phyloP scores from a whole-genome alignment of 2,797 vertebrate genomes.

The Pipistrellus pygmaeus region DNA sequence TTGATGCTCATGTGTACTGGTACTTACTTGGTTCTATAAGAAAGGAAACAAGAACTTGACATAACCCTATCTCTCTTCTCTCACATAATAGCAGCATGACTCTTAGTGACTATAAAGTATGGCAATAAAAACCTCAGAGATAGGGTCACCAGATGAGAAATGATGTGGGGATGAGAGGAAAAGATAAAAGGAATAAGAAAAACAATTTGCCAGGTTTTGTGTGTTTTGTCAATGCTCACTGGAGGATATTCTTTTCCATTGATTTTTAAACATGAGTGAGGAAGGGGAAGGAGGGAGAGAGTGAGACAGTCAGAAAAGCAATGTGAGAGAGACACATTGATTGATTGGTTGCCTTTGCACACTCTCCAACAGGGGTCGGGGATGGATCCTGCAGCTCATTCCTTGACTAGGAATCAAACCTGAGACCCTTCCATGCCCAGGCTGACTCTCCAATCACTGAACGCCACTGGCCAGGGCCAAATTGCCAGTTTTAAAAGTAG shows the following conservation, averaged over 20 bases:
- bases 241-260: no score
- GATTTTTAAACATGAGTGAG: no score
- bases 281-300: no score
- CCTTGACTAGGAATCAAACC: no score
- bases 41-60: background rate
- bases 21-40: background rate
- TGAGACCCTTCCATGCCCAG: no score
- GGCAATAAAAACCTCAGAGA: background rate
- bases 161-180: background rate
- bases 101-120: background rate
- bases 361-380: no score
- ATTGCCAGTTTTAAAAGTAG: background rate
- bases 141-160: background rate
- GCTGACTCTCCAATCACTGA: no score
- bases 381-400: no score
- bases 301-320: no score
- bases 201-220: background rate
- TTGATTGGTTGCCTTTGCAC: no score
- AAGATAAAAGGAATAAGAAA: background rate
- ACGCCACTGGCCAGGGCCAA: background rate
- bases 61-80: background rate
- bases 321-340: no score
- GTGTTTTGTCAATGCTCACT: no score
- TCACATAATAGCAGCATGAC: background rate
- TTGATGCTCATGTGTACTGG: background rate